Percentiles rank a stretch among this genome's conserved stretches.
These are phyloP conservation scores for Polia nebulosa DNA, from an alignment of 2,888 invertebrate species.

Conservation along the genomic window DNA sequence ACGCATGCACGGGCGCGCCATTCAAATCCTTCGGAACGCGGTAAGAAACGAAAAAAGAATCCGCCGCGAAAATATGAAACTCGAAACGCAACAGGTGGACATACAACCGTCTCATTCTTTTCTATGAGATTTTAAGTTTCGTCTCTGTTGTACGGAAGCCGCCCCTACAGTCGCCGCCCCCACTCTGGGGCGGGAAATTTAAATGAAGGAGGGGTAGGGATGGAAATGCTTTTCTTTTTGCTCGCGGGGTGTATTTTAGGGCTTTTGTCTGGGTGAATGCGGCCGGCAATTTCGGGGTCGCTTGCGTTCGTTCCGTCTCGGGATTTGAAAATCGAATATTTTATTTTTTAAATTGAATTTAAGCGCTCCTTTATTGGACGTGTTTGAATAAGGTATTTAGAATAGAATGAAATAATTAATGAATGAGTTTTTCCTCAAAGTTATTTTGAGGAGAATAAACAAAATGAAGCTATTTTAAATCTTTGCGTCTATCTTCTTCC, in stretches of 20 bases:
- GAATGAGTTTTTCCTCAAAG: conserved; percentile 34
- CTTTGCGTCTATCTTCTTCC: conserved; percentile 41
- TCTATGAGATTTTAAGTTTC: conserved; percentile 86
- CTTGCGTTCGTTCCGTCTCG: conserved; percentile 85
- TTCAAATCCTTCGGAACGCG: conserved; percentile 85
- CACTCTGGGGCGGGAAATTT: conserved; percentile 89
- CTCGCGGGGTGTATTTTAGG: conserved; percentile 89
- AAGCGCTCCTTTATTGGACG: conserved; percentile 53
- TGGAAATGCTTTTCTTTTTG: conserved; percentile 90
- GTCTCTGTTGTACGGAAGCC: conserved; percentile 89
- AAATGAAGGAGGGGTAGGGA: conserved; percentile 88
- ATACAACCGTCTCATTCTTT: conserved; percentile 90
- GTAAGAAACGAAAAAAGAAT: conserved; percentile 88
- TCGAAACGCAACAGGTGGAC: conserved; percentile 89
- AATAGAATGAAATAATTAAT: conserved; percentile 47
- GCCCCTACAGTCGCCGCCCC: conserved; percentile 89
- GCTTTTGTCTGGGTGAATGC: conserved; percentile 91
- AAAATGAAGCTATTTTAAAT: conserved; percentile 35
- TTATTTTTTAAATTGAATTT: conserved; percentile 66
- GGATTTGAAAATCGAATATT: conserved; percentile 85
- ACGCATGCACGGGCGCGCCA: conserved; percentile 86
- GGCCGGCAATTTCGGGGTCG: conserved; percentile 90
- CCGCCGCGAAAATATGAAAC: conserved; percentile 87
- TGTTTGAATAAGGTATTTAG: conserved; percentile 56
- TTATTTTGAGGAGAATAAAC: conserved; percentile 33